Conservation (phyloP, 2,888 invertebrate genomes). For the Plemyria rubiginata region DNA sequence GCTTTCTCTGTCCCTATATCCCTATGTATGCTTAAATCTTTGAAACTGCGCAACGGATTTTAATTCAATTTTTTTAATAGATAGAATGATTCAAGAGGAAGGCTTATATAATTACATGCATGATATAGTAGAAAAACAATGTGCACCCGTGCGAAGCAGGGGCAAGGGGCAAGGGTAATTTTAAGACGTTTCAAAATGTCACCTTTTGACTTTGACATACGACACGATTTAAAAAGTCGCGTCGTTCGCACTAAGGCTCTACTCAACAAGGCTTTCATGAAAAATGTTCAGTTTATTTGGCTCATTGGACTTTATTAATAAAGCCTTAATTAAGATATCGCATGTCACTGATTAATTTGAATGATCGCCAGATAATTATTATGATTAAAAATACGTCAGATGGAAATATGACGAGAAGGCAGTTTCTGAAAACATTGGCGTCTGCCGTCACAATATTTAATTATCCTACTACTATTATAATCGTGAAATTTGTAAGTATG, state of each 20-base stretch:
- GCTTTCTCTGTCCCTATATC: no score
- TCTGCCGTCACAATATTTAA: slow-evolving; percentile 21
- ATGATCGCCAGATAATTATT: slow-evolving; percentile 67
- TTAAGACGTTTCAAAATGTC: no score
- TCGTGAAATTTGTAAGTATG: no score
- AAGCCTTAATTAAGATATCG: slow-evolving; percentile 79
- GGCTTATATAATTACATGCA: no score
- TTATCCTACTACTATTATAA: slow-evolving; percentile 6
- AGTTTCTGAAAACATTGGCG: slow-evolving; percentile 22
- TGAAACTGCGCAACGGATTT: no score
- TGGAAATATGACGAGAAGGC: slow-evolving; percentile 37
- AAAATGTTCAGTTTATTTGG: slow-evolving; percentile 74
- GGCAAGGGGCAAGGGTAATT: no score
- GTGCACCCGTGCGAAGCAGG: no score
- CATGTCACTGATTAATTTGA: slow-evolving; percentile 73
- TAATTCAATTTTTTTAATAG: no score
- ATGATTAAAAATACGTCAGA: slow-evolving; percentile 74
- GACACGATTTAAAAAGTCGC: slow-evolving; percentile 26
- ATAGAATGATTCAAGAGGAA: no score
- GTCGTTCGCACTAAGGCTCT: slow-evolving; percentile 38
- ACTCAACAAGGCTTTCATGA: slow-evolving; percentile 57
- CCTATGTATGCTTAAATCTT: no score
- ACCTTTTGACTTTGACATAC: no score
- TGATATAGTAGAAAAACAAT: no score
- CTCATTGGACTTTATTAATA: slow-evolving; percentile 72